phyloP scores from a whole-genome alignment of 2,797 vertebrate species.

The Malacoctenus gilli region DNA sequence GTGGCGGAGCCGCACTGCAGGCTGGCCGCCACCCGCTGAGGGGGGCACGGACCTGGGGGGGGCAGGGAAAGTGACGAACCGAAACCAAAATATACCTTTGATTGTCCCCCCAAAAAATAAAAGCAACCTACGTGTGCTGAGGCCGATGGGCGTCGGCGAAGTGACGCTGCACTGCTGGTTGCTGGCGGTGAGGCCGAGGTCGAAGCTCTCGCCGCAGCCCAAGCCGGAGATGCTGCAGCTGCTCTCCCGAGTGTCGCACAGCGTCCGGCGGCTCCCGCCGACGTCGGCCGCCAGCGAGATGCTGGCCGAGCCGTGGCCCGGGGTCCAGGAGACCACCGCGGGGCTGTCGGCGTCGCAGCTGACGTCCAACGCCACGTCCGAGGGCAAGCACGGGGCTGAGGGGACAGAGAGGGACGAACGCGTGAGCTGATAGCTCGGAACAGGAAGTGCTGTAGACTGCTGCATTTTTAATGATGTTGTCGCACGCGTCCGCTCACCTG shows the following conservation, averaged over 20 bases:
- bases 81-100: neutral
- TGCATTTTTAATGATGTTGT: too few species aligned
- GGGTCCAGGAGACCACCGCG: conserved; percentile 67
- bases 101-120: too few species aligned
- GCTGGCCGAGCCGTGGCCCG: conserved; percentile 47
- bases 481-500: too few species aligned
- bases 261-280: conserved; percentile 46
- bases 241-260: conserved; percentile 63
- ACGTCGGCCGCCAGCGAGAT: conserved; percentile 61
- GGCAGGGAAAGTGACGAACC: neutral
- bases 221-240: conserved; percentile 64
- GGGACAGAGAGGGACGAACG: neutral
- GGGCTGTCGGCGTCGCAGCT: conserved; percentile 61
- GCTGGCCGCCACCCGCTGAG: conserved; percentile 42
- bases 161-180: conserved; percentile 66
- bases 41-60: conserved; percentile 71
- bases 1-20: conserved; percentile 61
- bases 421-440: too few species aligned
- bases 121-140: conserved; percentile 70
- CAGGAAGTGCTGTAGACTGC: too few species aligned
- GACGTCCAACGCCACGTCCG: conserved; percentile 34
- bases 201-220: conserved; percentile 70
- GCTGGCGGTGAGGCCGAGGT: conserved; percentile 58
- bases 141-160: conserved; percentile 17
- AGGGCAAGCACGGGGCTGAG: conserved; percentile 74